Conservation (phyloP, 2,888 invertebrate species). For the Cryptops parisi region DNA sequence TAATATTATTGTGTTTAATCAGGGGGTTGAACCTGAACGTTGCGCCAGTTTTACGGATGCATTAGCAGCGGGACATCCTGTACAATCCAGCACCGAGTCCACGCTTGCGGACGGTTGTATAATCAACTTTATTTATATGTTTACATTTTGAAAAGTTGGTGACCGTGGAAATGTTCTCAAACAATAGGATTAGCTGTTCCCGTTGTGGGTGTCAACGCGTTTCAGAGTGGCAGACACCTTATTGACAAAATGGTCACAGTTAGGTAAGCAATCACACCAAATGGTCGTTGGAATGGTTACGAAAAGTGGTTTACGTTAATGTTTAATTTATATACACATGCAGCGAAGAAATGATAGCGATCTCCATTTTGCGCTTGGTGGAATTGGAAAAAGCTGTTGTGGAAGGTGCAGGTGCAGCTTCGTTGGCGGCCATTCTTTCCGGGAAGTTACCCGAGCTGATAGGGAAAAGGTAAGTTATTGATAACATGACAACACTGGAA, state of each 20-base stretch:
- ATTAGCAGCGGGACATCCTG: slow-evolving; percentile 50
- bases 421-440: slow-evolving; percentile 68
- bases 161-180: not conserved
- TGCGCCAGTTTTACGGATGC: slow-evolving; percentile 74
- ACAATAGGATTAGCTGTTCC: slow-evolving; percentile 58
- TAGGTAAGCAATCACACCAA: slow-evolving; percentile 41
- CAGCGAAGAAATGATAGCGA: slow-evolving; percentile 56
- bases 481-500: too few relatives aligned
- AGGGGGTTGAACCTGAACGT: slow-evolving; percentile 85
- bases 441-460: slow-evolving; percentile 62
- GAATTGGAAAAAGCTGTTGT: slow-evolving; percentile 80
- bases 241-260: slow-evolving; percentile 63
- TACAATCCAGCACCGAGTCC: slow-evolving; percentile 48
- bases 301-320: too few relatives aligned
- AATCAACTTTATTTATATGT: too few relatives aligned
- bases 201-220: slow-evolving; percentile 72
- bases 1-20: slow-evolving; percentile 10
- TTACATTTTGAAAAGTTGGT: too few relatives aligned
- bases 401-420: slow-evolving; percentile 78
- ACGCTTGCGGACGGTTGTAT: slow-evolving; percentile 77
- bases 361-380: slow-evolving; percentile 59
- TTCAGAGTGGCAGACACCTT: slow-evolving; percentile 50
- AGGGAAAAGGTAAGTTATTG: slow-evolving; percentile 57
- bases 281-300: too few relatives aligned
- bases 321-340: too few relatives aligned